Conservation (phyloP, 2,797 vertebrate genomes). For the Artibeus jamaicensis region DNA sequence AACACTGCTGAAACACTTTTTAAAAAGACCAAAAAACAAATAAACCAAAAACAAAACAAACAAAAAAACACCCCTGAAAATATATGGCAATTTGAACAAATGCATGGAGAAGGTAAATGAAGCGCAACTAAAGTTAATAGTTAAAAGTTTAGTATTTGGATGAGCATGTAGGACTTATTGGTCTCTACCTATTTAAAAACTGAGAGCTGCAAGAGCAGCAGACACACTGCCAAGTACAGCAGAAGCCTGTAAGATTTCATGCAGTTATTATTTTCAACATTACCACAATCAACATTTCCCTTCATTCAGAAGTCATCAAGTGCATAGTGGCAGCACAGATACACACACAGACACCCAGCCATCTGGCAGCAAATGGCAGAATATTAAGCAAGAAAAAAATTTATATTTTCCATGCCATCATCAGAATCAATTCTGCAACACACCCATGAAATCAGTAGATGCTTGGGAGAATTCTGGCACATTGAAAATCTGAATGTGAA, state of each 20-base stretch:
- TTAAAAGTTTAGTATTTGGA: conserved; percentile 66
- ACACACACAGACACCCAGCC: conserved; percentile 83
- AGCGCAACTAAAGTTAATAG: conserved; percentile 55
- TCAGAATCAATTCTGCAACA: conserved; percentile 82
- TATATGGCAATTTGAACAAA: conserved; percentile 65
- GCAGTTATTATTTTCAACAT: conserved; percentile 82
- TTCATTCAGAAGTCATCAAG: conserved; percentile 83
- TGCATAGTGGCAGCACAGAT: conserved; percentile 84
- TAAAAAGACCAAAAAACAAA: neutral
- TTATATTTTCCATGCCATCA: conserved; percentile 85
- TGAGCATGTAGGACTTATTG: conserved; percentile 74
- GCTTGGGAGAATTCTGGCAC: conserved; percentile 82
- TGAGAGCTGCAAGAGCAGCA: conserved; percentile 73
- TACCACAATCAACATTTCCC: conserved; percentile 79
- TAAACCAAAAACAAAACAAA: neutral
- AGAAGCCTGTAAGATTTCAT: conserved; percentile 86
- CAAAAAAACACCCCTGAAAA: conserved; percentile 53
- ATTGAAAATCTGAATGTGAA: conserved; percentile 84
- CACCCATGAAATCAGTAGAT: conserved; percentile 80
- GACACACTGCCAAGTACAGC: conserved; percentile 82
- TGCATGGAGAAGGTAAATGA: conserved; percentile 63
- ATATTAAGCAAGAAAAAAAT: conserved; percentile 84
- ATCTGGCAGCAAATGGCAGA: conserved; percentile 85
- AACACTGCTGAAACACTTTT: conserved; percentile 57
- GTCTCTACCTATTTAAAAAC: conserved; percentile 80